Base-by-base conservation (phyloP, 1,140 invertebrate species). In the Apis florea region DNA sequence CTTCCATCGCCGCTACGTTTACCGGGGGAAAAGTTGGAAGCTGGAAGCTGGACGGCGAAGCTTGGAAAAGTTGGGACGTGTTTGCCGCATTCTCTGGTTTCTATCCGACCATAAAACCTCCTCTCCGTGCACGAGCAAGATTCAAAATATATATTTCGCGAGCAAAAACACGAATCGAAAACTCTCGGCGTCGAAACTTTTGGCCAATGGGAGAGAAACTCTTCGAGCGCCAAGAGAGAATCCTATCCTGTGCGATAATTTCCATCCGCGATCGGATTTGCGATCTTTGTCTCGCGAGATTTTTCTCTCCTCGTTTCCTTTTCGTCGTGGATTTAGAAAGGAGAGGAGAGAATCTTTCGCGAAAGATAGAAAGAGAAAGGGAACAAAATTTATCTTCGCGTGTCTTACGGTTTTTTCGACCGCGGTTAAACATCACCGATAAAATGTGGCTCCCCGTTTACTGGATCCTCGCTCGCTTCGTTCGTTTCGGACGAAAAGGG, bases 401-500 rank as follows among this genome's bases (percentile, higher is more conserved):
- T 24, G 26, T 6, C 21, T 31, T 19, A 40, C 31, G 53, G 47
- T 4, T 68, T 49, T n/a, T 53, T 85, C 58, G 13, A 21, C 13
- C 13, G 47, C 31, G 63, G 13, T 11, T 68, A 56, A 73, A 85
- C 63, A 82, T n/a, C 15, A 69, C 31, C 51, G 66, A 74, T 54
- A 64, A 78, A 74, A 69, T 73, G 64, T 74, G 54, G 31, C 26
- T 71, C 21, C 59, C 13, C 10, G 15, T 13, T 64, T 79, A 47
- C 54, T 54, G 73, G 71, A 73, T 82, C 63, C 81, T 88, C 78
- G 67, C 53, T 72, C 49, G 66, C 54, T 61, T 56, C 56, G 61
- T 61, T 56, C 56, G 61, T 49, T n/a, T 67, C 40, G 77, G 76
- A 84, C 88, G 31, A 40, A 89, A 89, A 89, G 83, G 75, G 87